Evolutionary conservation across 1,140 invertebrate species (phyloP), one percentile per base, ranked within the genome.

Genomic region (Orussus abietinus): DNA sequence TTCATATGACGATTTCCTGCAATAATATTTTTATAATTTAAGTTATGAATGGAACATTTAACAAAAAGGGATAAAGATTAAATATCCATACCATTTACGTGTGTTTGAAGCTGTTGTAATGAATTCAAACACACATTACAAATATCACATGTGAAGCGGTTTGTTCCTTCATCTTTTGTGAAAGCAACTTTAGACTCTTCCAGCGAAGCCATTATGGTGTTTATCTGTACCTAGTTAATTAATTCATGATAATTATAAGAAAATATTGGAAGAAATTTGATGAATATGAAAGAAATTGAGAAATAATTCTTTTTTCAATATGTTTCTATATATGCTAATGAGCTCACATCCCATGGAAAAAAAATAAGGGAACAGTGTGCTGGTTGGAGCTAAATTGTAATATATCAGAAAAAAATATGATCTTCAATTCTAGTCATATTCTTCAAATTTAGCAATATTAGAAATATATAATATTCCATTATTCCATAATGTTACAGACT

Each of bases 71-170:
- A 34, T 19, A 10, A 13, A 47, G 32, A 22, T 21, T 31, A 21
- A 9, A 30, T 28, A 17, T 35, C 3, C 33, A 49, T 68, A 75
- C 75, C 75, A 62, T 74, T 69, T 9, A 77, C 52, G 62, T 77
- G 75, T 32, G 73, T 76, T 49, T 76, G 73, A 5, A 77, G 58
- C 47, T 77, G 75, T 29, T 75, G 73, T 14, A 75, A 66, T 3
- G 75, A 76, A 44, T 77, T 77, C 1, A 75, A 55, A 44, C 64
- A 66, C 14, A 76, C 67, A 53, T 72, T 66, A 44, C 75, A 77
- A 3, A 73, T 57, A 45, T 76, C 73, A 42, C 75, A 77, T 41
- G 69, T 70, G 5, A 76, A 57, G 4, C 64, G 64, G 42, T 72
- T 76, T 2, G 64, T 64, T 47, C 72, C 69, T 44, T 68, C 55